Percentiles rank a stretch among this genome's conserved stretches.
phyloP scores from a whole-genome alignment of 1,140 invertebrate genomes.

The Nymphalis io region DNA sequence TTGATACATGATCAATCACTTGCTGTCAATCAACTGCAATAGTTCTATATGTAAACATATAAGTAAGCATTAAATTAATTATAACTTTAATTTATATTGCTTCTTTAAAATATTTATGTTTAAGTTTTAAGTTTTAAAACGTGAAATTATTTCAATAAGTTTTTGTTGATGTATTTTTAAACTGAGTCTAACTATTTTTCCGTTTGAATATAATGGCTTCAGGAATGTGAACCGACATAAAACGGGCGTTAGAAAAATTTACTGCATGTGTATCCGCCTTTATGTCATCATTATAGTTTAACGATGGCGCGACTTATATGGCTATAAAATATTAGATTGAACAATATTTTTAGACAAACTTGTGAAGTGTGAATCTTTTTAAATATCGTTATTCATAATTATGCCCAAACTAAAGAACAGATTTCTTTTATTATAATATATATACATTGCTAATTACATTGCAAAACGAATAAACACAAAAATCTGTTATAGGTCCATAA shows the following conservation, averaged over 20 bases:
- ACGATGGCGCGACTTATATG: conserved; percentile 6
- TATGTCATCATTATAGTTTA: conserved; percentile 26
- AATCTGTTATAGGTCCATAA: too few species aligned
- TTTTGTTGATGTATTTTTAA: not conserved
- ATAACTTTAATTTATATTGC: too few species aligned
- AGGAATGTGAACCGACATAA: conserved; percentile 21
- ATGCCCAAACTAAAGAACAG: too few species aligned
- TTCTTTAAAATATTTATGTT: not conserved
- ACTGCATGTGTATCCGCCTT: conserved; percentile 18
- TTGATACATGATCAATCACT: too few species aligned
- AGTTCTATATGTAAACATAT: too few species aligned
- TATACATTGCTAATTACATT: too few species aligned
- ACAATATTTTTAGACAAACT: not conserved
- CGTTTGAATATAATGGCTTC: conserved; percentile 8
- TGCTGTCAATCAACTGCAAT: too few species aligned
- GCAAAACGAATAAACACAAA: too few species aligned
- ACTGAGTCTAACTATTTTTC: not conserved
- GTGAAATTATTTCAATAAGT: not conserved
- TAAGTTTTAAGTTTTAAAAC: not conserved
- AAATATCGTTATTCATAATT: too few species aligned
- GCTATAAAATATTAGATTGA: conserved; percentile 1
- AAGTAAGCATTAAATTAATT: too few species aligned
- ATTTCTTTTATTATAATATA: too few species aligned
- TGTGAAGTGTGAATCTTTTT: not conserved
- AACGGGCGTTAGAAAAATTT: conserved; percentile 26